Conservation (phyloP, 2,113 vertebrate genomes). For the Serilophus lunatus region DNA sequence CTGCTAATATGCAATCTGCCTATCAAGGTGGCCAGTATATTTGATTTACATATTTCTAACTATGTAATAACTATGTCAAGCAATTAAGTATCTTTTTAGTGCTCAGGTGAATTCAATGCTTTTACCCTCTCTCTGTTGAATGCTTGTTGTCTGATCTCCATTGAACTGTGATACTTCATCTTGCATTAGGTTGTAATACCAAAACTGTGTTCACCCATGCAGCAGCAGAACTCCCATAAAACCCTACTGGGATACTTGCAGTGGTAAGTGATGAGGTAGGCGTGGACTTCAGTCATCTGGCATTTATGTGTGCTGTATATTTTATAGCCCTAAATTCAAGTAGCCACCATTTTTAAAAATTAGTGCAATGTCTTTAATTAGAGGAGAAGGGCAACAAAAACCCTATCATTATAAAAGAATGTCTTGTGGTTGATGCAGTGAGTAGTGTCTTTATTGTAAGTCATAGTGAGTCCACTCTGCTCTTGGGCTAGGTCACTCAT, state of each 20-base stretch:
- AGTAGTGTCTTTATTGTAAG: not conserved
- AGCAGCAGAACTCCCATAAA: not conserved
- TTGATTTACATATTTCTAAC: not conserved
- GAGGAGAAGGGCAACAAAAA: not conserved
- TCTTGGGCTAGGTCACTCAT: not conserved
- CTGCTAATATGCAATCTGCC: not conserved
- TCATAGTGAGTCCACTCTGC: not conserved
- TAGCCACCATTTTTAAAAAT: not conserved
- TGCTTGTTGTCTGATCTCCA: not conserved
- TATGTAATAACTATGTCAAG: not conserved
- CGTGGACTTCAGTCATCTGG: not conserved
- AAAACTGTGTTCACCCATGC: not conserved
- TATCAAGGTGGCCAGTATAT: not conserved
- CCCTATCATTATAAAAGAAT: not conserved
- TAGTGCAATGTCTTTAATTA: conserved; percentile 25
- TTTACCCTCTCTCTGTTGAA: not conserved
- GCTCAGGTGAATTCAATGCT: not conserved
- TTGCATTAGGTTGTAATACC: not conserved
- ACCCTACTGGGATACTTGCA: not conserved
- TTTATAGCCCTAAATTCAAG: not conserved
- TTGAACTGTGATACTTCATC: not conserved
- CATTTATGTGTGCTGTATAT: not conserved
- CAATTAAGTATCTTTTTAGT: not conserved
- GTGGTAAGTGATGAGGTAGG: not conserved
- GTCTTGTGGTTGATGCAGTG: not conserved